Evolutionary conservation across 1,140 invertebrate genomes (phyloP), one percentile per base, ranked within the genome.

Genomic region (Phymastichus coffea): DNA sequence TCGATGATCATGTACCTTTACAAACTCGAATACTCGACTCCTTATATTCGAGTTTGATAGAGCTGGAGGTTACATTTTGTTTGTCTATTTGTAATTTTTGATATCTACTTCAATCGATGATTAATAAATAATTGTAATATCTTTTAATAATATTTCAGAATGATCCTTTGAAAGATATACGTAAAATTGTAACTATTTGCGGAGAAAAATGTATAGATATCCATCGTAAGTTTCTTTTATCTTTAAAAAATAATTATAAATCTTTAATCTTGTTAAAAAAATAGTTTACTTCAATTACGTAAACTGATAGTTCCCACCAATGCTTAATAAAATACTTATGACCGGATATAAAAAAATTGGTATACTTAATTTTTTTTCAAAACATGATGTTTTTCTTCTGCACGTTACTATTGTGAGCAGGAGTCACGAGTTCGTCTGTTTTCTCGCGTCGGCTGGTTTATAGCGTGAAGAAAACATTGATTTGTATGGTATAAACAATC

Each of bases 141-240:
- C n/a, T n/a, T 56, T 46, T 19, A 17, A 46, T 19, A 28, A 19
- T 43, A 57, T 52, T 51, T 56, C 38, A 69, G 55, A 43, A 62
- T 14, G 63, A 66, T 52, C 17, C 63, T 14, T 22, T 55, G 3
- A 41, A 62, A 37, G 60, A 20, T 38, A 58, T 63, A 26, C 23
- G 49, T 7, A 47, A 59, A 23, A 38, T 43, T 20, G 44, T 53
- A 6, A 25, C 20, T 14, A 58, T 66, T 28, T 69, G 66, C 20
- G 61, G 64, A 2, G 49, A 44, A 63, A 55, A 64, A 8, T 44
- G 30, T 52, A 41, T 57, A 22, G 59, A 65, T 38, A 63, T 65
- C 19, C 63, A 61, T 52, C 63, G 65, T 67, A 66, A 55, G 59
- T n/a, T n/a, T n/a, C n/a, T n/a, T 55, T 8, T n/a, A 35, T 25